Evolutionary conservation across 2,888 invertebrate species (phyloP).

Genomic region (Apoda limacodes): DNA sequence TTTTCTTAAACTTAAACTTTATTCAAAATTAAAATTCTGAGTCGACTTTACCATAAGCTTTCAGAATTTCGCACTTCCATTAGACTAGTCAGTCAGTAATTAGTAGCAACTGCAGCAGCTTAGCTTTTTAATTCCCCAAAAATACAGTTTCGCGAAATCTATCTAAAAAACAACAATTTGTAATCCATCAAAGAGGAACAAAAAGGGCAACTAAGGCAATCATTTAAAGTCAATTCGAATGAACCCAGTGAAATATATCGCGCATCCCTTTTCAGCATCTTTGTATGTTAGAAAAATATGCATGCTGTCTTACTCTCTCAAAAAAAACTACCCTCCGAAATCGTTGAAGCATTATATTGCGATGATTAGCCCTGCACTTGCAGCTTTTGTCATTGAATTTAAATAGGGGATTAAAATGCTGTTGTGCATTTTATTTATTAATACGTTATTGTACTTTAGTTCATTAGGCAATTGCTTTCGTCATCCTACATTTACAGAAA

Average conservation of each 20-base stretch:
- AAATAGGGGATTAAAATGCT: constrained; percentile 65
- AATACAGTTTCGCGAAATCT: too few species aligned
- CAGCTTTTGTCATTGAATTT: constrained; percentile 61
- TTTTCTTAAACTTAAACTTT: too few species aligned
- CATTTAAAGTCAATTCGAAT: constrained; percentile 67
- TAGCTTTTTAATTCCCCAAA: too few species aligned
- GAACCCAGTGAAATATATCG: constrained; percentile 29
- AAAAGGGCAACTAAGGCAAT: constrained; percentile 53
- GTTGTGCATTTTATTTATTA: constrained; percentile 61
- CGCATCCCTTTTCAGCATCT: constrained; percentile 19
- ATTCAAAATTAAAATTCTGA: too few species aligned
- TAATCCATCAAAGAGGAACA: constrained; percentile 60
- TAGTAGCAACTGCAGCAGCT: too few species aligned
- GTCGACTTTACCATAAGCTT: too few species aligned
- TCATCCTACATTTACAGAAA: constrained; percentile 19
- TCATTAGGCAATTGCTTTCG: constrained; percentile 58
- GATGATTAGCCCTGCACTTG: constrained; percentile 68
- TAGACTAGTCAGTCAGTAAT: too few species aligned
- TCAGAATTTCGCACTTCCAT: too few species aligned
- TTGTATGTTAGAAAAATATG: constrained; percentile 20
- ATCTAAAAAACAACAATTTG: constrained; percentile 46
- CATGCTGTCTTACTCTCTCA: constrained; percentile 33
- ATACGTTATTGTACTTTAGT: constrained; percentile 52
- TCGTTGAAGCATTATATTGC: constrained; percentile 65
- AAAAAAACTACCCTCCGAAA: constrained; percentile 44